These are phyloP conservation scores for Acronicta leporina DNA, from an alignment of 2,888 invertebrate genomes.

Conservation along the genomic window DNA sequence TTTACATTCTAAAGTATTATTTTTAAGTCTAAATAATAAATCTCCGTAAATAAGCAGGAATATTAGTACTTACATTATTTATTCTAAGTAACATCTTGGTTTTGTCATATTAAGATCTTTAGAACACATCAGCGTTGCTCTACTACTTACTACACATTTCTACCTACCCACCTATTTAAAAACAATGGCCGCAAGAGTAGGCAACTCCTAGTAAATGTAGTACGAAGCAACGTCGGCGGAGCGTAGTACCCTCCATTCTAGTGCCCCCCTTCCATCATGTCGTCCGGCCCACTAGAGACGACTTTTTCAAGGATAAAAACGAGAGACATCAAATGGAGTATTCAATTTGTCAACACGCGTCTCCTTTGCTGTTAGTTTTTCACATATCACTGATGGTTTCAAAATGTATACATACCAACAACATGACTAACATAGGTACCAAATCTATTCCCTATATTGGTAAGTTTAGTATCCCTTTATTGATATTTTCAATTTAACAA, in stretches of 20 bases:
- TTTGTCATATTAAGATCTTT: background rate
- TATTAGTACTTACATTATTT: no score
- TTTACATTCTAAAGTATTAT: background rate
- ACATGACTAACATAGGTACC: no score
- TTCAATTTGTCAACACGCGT: constrained; percentile 40
- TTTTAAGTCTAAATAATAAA: no score
- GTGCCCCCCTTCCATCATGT: constrained; percentile 60
- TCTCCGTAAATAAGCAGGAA: no score
- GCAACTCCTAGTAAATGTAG: constrained; percentile 65
- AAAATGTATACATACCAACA: background rate
- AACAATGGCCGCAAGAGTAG: constrained; percentile 54
- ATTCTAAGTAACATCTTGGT: no score
- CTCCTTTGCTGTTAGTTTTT: constrained; percentile 22
- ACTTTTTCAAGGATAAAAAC: constrained; percentile 59
- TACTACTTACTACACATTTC: constrained; percentile 23
- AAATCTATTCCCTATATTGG: no score
- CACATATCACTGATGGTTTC: constrained; percentile 6
- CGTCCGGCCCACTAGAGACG: constrained; percentile 53
- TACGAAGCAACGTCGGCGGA: constrained; percentile 61
- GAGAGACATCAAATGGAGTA: constrained; percentile 36
- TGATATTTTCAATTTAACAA: background rate
- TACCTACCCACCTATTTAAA: constrained; percentile 36
- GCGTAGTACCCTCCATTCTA: constrained; percentile 76
- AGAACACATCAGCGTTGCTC: background rate
- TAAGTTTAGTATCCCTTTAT: no score